Conservation (phyloP, 2,113 vertebrate species). For the Lamprologus ornatipinnis region DNA sequence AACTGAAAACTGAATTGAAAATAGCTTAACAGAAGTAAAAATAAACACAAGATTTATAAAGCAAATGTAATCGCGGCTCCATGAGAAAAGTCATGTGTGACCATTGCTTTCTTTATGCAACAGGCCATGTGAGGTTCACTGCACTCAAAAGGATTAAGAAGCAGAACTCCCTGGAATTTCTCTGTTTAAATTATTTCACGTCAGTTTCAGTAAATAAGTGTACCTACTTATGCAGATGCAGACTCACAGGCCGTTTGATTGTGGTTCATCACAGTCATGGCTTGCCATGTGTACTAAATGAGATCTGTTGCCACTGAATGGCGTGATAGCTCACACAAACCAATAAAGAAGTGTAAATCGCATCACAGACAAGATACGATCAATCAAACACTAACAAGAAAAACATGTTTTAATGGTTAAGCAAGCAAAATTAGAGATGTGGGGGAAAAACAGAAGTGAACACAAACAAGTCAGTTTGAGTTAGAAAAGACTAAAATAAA, state of each 20-base stretch:
- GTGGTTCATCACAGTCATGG: not conserved
- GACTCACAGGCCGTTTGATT: not conserved
- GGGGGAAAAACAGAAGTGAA: not conserved
- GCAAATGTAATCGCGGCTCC: not conserved
- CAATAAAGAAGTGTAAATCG: not conserved
- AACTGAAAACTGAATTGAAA: not conserved
- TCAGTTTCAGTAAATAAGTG: not conserved
- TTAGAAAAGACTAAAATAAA: not conserved
- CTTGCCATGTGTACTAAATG: not conserved
- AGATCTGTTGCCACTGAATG: not conserved
- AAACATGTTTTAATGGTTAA: not conserved
- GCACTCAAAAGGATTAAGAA: constrained; percentile 47
- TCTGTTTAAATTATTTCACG: not conserved
- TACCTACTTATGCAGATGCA: too few species aligned
- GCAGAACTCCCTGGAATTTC: constrained; percentile 17
- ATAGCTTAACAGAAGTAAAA: not conserved
- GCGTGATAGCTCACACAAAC: not conserved
- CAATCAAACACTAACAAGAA: not conserved
- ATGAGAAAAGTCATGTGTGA: constrained; percentile 24
- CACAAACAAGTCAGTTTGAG: not conserved
- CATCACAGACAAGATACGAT: not conserved
- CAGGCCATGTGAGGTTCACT: constrained; percentile 23
- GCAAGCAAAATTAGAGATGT: not conserved
- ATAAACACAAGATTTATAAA: not conserved
- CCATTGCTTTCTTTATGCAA: constrained; percentile 18